Evolutionary conservation across 2,888 invertebrate species (phyloP).

Genomic region (Lycaena phlaeas): DNA sequence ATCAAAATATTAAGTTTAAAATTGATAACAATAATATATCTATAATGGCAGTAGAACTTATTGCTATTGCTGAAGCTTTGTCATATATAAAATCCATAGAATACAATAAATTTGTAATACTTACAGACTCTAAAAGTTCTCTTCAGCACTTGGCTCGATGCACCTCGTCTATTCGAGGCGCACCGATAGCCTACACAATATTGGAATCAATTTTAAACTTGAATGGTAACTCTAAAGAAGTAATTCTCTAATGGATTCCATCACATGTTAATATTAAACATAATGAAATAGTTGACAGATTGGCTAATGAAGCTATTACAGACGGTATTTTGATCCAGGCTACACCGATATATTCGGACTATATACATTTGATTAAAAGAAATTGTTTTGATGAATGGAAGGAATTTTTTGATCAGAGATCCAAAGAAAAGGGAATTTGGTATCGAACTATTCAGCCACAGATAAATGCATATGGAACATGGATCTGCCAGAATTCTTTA

Average conservation of each 20-base stretch:
- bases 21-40: not conserved
- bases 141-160: too few relatives aligned
- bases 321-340: not conserved
- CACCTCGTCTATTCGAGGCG: not conserved
- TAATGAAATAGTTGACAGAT: too few relatives aligned
- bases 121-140: not conserved
- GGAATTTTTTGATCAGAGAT: not conserved
- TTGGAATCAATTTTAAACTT: not conserved
- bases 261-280: not conserved
- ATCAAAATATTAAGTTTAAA: not conserved
- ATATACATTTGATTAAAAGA: not conserved
- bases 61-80: not conserved
- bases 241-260: conserved; percentile 2
- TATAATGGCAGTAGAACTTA: not conserved
- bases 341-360: not conserved
- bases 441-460: not conserved
- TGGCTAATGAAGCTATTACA: conserved; percentile 1
- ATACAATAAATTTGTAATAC: not conserved
- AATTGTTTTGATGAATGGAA: not conserved
- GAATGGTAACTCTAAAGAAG: not conserved
- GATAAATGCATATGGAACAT: not conserved
- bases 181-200: not conserved
- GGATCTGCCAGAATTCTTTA: not conserved
- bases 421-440: too few relatives aligned
- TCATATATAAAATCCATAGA: not conserved